These are phyloP conservation scores for Botia kubotai DNA, from an alignment of 2,797 vertebrate species.

Conservation along the genomic window DNA sequence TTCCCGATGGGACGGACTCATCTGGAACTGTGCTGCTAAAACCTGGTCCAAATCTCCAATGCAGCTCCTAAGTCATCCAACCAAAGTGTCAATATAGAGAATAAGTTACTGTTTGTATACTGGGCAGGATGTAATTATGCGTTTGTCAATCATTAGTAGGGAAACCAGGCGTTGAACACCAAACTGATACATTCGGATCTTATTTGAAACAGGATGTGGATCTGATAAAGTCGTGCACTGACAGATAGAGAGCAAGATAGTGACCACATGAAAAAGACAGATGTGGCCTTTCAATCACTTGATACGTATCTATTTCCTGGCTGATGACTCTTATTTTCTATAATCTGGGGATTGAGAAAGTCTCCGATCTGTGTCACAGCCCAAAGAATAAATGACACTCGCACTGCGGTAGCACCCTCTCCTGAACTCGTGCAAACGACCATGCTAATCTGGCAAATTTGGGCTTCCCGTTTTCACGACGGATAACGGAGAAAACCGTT, in stretches of 20 bases:
- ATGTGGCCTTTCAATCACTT: slow-evolving; percentile 31
- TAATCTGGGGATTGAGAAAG: background rate
- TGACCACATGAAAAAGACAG: slow-evolving; percentile 40
- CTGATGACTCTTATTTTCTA: background rate
- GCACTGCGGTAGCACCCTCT: slow-evolving; percentile 16
- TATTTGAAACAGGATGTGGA: slow-evolving; percentile 15
- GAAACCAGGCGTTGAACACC: slow-evolving; percentile 9
- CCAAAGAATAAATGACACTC: slow-evolving; percentile 34
- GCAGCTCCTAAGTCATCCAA: slow-evolving; percentile 19
- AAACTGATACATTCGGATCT: slow-evolving; percentile 16
- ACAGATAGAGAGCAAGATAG: slow-evolving; percentile 11
- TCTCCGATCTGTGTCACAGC: slow-evolving; percentile 7
- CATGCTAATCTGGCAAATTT: slow-evolving; percentile 48
- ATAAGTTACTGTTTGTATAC: slow-evolving; percentile 1
- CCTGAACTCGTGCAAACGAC: background rate
- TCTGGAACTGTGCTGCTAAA: slow-evolving; percentile 71
- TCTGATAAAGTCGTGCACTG: slow-evolving; percentile 23
- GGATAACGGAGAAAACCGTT: slow-evolving; percentile 48
- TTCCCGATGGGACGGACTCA: slow-evolving; percentile 77
- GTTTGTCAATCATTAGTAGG: slow-evolving; percentile 19
- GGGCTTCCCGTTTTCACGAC: slow-evolving; percentile 46
- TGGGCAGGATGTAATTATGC: slow-evolving; percentile 15
- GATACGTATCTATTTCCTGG: slow-evolving; percentile 8
- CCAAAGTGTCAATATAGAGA: slow-evolving; percentile 16
- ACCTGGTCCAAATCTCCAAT: slow-evolving; percentile 63